Percentiles rank a stretch among this genome's conserved stretches.
phyloP scores from a whole-genome alignment of 2,888 invertebrate species.

The Trachelus stipa region DNA sequence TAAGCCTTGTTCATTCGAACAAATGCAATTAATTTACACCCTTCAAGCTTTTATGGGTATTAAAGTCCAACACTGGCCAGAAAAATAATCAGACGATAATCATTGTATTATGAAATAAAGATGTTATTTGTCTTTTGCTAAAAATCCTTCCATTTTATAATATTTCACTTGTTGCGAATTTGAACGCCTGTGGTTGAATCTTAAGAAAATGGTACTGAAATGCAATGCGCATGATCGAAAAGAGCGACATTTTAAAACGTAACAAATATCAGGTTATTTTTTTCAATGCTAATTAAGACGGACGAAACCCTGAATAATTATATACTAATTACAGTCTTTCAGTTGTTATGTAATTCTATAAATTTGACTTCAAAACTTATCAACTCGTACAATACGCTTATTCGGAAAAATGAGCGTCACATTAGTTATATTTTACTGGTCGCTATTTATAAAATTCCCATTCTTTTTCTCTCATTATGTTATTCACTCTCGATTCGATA shows the following conservation, averaged over 20 bases:
- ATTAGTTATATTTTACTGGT: not conserved
- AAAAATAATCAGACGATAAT: not conserved
- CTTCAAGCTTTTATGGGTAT: not conserved
- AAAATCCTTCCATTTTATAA: not conserved
- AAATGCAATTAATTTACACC: not conserved
- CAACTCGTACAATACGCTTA: not conserved
- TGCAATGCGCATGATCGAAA: not conserved
- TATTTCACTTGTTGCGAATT: not conserved
- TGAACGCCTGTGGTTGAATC: not conserved
- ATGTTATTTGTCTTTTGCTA: not conserved
- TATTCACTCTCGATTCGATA: not conserved
- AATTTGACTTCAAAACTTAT: not conserved
- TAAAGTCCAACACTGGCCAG: not conserved
- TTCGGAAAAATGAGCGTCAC: not conserved
- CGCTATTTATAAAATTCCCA: not conserved
- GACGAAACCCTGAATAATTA: not conserved
- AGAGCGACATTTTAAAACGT: not conserved
- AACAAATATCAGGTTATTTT: not conserved
- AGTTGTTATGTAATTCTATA: not conserved
- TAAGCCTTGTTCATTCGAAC: not conserved
- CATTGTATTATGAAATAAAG: not conserved
- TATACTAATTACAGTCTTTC: not conserved
- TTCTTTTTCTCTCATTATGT: not conserved
- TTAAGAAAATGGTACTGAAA: not conserved
- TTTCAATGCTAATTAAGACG: not conserved